phyloP scores from a whole-genome alignment of 1,140 invertebrate genomes.

The Tetramorium parvispinum region DNA sequence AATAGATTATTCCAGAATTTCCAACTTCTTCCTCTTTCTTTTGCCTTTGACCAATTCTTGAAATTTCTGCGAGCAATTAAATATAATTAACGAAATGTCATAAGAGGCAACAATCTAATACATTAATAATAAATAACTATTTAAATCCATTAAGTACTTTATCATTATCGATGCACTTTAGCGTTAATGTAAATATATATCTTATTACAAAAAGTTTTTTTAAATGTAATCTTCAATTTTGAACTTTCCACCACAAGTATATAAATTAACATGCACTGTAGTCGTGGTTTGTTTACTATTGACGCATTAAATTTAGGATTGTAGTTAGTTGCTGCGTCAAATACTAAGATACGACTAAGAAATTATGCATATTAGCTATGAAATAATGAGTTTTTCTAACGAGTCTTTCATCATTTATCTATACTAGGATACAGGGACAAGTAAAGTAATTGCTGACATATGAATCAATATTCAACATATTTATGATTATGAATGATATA shows the following conservation, averaged over 20 bases:
- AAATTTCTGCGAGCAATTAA: not conserved
- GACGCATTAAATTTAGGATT: too few relatives aligned
- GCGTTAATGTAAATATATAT: not conserved
- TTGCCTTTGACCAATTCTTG: not conserved
- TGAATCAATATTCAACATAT: not conserved
- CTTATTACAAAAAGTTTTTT: not conserved
- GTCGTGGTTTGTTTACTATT: too few relatives aligned
- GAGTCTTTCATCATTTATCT: not conserved
- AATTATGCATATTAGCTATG: too few relatives aligned
- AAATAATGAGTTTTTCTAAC: too few relatives aligned
- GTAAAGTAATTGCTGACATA: not conserved
- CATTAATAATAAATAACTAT: not conserved
- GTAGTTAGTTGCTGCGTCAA: too few relatives aligned
- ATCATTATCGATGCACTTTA: not conserved
- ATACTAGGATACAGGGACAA: not conserved
- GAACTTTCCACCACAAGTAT: too few relatives aligned
- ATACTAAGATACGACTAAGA: too few relatives aligned
- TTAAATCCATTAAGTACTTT: not conserved
- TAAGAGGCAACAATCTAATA: not conserved
- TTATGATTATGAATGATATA: not conserved
- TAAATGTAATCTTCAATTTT: not conserved
- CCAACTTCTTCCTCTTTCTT: not conserved
- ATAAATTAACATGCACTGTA: too few relatives aligned
- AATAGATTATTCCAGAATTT: too few relatives aligned
- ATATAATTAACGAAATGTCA: not conserved